These are phyloP conservation scores for Tachyglossus aculeatus DNA, from an alignment of 2,797 vertebrate species.

Conservation along the genomic window DNA sequence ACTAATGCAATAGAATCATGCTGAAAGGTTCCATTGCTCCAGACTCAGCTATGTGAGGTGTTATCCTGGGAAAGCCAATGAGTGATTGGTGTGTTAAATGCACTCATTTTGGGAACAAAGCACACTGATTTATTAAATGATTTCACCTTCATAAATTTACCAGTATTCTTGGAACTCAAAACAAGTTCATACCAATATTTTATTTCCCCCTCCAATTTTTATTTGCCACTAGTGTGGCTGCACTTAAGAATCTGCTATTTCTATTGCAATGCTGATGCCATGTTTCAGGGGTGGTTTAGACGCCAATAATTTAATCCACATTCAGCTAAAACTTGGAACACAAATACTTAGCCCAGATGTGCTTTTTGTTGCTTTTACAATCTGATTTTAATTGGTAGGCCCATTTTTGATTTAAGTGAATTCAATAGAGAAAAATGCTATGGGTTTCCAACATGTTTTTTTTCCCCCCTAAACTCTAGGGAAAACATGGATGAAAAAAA, in stretches of 20 bases:
- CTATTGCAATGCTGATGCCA: neutral
- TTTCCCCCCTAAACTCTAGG: slow-evolving; percentile 33
- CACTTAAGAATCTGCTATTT: slow-evolving; percentile 32
- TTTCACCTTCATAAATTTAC: neutral
- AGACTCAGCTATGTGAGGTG: neutral
- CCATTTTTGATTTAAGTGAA: slow-evolving; percentile 9
- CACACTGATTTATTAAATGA: slow-evolving; percentile 1
- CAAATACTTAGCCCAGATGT: slow-evolving; percentile 38
- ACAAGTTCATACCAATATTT: slow-evolving; percentile 9
- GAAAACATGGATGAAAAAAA: slow-evolving; percentile 35
- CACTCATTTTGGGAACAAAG: slow-evolving; percentile 7
- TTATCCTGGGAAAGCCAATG: slow-evolving; percentile 6
- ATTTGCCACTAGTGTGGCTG: slow-evolving; percentile 17
- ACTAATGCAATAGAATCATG: neutral
- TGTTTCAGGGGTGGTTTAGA: slow-evolving; percentile 28
- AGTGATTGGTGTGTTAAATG: too few relatives aligned
- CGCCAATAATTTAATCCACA: slow-evolving; percentile 49
- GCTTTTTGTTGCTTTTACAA: slow-evolving; percentile 34
- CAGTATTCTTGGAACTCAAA: slow-evolving; percentile 17
- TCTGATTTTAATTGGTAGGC: slow-evolving; percentile 31
- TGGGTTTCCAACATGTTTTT: neutral
- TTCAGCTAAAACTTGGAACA: slow-evolving; percentile 39
- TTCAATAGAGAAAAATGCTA: slow-evolving; percentile 20
- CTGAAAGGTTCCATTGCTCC: neutral
- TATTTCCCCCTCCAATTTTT: slow-evolving; percentile 34